Base-by-base conservation (phyloP, 2,113 vertebrate species). In the Thryonomys swinderianus region DNA sequence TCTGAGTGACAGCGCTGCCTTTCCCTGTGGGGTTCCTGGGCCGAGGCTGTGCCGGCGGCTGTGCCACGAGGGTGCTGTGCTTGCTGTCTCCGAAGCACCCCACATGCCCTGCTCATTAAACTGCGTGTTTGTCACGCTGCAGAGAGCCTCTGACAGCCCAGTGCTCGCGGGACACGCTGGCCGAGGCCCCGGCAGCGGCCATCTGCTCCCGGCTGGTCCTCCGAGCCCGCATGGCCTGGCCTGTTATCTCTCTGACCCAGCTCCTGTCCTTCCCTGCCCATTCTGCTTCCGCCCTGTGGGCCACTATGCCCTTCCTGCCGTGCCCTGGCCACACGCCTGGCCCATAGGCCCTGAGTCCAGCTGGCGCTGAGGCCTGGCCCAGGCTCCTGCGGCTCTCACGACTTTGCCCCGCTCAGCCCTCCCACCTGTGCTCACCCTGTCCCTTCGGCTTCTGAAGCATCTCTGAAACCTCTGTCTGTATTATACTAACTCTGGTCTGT, bases 81-180 rank as follows among this genome's bases (percentile, higher is more conserved):
- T n/a, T n/a, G n/a, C n/a, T n/a, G n/a, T n/a, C n/a, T n/a, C n/a
- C n/a, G n/a, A n/a, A n/a, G n/a, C n/a, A n/a, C n/a, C n/a, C n/a
- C n/a, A n/a, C n/a, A n/a, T n/a, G 37, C n/a, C 55, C 32, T 48
- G 69, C 40, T 23, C 16, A 0, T 61, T 21, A 27, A 7, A 7
- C 0, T n/a, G 30, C 34, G 34, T 11, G 4, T n/a, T 42, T 17
- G 16, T 61, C 76, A 34, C 64, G 7, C 25, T 0, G 1, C 11
- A 17, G 0, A 81, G 59, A 25, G 16, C 12, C 18, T 64, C 83
- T 61, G 9, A 17, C 27, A 1, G 37, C 40, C 3, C 25, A 80
- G 55, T 53, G 32, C 78, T 7, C 3, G 16, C 25, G 23, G 2
- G 12, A 17, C 62, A 45, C 14, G 1, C 32, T 59, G 10, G 61